Base-by-base conservation (phyloP, 2,888 invertebrate species). In the Rhamphomyia laevipes region DNA sequence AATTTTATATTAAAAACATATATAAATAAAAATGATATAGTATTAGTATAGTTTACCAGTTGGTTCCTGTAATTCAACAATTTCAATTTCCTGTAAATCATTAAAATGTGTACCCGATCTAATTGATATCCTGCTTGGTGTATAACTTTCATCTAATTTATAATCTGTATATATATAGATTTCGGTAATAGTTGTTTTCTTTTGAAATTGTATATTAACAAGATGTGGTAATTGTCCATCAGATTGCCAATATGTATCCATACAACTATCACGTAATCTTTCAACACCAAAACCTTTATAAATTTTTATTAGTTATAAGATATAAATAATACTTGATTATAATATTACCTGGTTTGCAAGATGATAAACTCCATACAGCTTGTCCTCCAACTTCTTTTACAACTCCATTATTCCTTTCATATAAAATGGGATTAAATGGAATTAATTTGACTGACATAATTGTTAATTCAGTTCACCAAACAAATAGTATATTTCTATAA, bases 211-310 rank as follows among this genome's bases (percentile, higher is more conserved):
- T 55, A 99, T 91, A 64, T 96, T 97, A 0, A 99, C 93, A 55
- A 96, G 74, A 71, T 99, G 99, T 4, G 99, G 99, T 53, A 99
- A 77, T 58, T 96, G 96, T 0, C 99, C 99, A 71, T 99, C 99
- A 0, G 96, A 97, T 68, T 99, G 99, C 99, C 99, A 99, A 68
- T 96, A 99, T 4, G 95, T 94, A 58, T 99, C 99, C 70, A 90
- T 85, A 54, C 90, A 88, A 64, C 94, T 91, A 69, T 97, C 95
- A 55, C 96, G 74, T 40, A 99, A 71, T 64, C 97, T 96, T 64
- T 96, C 93, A 5, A 99, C 95, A 4, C 99, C 99, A 74, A 95
- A 97, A 42, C 97, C 96, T 88, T 59, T 15, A n/a, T 1, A 11
- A 47, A 33, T 27, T 7, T 11, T 43, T 13, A 15, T 16, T 7